Evolutionary conservation across 2,797 vertebrate species (phyloP).

Genomic region (Etheostoma perlongum): DNA sequence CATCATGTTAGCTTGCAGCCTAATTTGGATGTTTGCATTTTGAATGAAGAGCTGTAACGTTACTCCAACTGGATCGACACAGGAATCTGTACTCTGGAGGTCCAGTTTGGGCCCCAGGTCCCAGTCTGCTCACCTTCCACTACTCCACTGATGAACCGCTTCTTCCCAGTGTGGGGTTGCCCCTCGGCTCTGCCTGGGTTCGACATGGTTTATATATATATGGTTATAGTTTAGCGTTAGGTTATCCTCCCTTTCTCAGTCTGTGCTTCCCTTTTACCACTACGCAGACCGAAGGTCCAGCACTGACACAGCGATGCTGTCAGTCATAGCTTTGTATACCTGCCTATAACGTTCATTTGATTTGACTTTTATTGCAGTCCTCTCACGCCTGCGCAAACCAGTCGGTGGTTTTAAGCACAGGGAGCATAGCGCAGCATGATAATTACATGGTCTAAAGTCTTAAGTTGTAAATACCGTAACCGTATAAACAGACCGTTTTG

Average conservation of each 20-base stretch:
- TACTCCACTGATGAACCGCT: conserved; percentile 92
- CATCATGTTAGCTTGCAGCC: neutral
- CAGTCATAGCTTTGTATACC: neutral
- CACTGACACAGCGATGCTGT: neutral
- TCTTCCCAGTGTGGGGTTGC: conserved; percentile 60
- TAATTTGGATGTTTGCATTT: neutral
- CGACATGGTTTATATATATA: conserved; percentile 70
- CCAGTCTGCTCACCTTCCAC: conserved; percentile 90
- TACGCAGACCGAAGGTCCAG: neutral
- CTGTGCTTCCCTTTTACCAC: neutral
- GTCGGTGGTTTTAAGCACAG: neutral
- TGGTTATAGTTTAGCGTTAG: neutral
- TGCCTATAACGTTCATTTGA: neutral
- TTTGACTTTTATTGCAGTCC: conserved; percentile 15
- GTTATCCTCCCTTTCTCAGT: neutral
- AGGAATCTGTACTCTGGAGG: neutral
- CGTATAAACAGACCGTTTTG: neutral
- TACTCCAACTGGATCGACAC: too few species aligned
- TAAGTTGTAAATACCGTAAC: conserved; percentile 12
- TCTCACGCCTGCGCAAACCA: conserved; percentile 52
- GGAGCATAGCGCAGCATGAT: neutral
- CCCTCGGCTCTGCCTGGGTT: conserved; percentile 27
- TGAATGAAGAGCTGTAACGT: neutral
- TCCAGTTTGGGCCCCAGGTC: neutral
- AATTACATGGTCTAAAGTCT: conserved; percentile 24